phyloP scores from a whole-genome alignment of 2,113 vertebrate genomes.

The Morone saxatilis region DNA sequence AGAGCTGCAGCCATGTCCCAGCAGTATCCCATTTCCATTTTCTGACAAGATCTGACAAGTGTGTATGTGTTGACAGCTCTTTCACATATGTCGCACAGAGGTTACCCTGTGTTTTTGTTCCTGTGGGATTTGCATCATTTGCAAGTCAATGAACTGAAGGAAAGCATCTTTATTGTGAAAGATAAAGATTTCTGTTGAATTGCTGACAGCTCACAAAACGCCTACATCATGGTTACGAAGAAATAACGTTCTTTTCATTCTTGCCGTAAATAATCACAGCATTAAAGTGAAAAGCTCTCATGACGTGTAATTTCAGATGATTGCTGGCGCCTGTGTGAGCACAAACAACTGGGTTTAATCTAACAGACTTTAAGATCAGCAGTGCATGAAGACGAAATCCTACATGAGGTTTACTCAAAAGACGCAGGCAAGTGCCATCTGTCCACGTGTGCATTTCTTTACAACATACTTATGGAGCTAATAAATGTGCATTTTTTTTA shows the following conservation, averaged over 20 bases:
- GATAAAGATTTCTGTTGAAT: constrained; percentile 28
- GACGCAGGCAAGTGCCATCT: constrained; percentile 19
- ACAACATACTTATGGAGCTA: constrained; percentile 1
- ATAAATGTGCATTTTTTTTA: constrained; percentile 55
- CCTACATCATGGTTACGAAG: constrained; percentile 1
- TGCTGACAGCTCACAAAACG: constrained; percentile 42
- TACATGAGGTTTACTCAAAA: constrained; percentile 16
- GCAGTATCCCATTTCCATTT: constrained; percentile 60
- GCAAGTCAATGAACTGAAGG: constrained; percentile 66
- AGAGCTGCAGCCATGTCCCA: constrained; percentile 3
- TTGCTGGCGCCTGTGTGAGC: constrained; percentile 6
- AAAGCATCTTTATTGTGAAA: constrained; percentile 51
- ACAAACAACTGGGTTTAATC: constrained; percentile 17
- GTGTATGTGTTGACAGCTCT: constrained; percentile 36
- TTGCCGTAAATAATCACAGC: constrained; percentile 45
- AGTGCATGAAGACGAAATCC: neutral
- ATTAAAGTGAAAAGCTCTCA: constrained; percentile 2
- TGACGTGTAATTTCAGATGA: constrained; percentile 35
- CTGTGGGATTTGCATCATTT: constrained; percentile 57
- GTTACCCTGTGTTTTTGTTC: neutral
- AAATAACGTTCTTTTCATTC: neutral
- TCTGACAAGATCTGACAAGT: constrained; percentile 56
- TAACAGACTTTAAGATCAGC: constrained; percentile 14
- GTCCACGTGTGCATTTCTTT: constrained; percentile 51
- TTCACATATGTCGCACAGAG: constrained; percentile 44